Percentiles rank a stretch among this genome's conserved stretches.
These are phyloP conservation scores for Caenorhabditis sp. DNA, from an alignment of 2,888 invertebrate species.

Conservation along the genomic window DNA sequence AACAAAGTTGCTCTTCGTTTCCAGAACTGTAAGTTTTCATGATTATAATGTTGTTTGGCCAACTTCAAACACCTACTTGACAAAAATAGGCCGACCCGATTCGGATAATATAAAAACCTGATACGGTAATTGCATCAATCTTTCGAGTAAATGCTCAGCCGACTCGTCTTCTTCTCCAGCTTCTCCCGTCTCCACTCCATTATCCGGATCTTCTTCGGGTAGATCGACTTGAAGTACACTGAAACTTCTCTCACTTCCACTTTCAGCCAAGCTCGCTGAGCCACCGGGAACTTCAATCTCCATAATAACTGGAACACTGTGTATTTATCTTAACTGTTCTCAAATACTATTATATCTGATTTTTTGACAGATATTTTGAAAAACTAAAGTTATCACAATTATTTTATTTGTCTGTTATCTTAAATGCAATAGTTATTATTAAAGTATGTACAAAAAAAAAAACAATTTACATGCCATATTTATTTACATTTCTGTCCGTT, in stretches of 20 bases:
- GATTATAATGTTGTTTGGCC: background rate
- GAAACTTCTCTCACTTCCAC: slow-evolving; percentile 33
- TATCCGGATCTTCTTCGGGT: slow-evolving; percentile 4
- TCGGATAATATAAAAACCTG: slow-evolving; percentile 67
- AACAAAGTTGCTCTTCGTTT: slow-evolving; percentile 63
- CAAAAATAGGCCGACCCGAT: slow-evolving; percentile 65
- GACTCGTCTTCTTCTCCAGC: slow-evolving; percentile 19
- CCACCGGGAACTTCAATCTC: slow-evolving; percentile 40
- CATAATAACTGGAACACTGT: too few relatives aligned
- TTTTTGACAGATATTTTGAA: too few relatives aligned
- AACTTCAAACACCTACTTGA: slow-evolving; percentile 48
- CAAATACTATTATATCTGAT: background rate
- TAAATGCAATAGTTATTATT: background rate
- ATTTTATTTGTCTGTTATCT: background rate
- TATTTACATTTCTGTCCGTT: slow-evolving; percentile 49
- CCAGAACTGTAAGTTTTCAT: slow-evolving; percentile 54
- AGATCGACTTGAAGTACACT: slow-evolving; percentile 29
- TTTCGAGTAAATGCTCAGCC: slow-evolving; percentile 47
- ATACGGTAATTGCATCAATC: slow-evolving; percentile 51
- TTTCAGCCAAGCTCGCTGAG: slow-evolving; percentile 18
- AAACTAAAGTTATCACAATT: background rate
- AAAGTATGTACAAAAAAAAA: background rate
- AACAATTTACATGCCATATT: background rate
- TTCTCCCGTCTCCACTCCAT: slow-evolving; percentile 12
- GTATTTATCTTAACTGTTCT: background rate